Evolutionary conservation across 2,888 invertebrate species (phyloP).

Genomic region (Opisthograptis luteolata): DNA sequence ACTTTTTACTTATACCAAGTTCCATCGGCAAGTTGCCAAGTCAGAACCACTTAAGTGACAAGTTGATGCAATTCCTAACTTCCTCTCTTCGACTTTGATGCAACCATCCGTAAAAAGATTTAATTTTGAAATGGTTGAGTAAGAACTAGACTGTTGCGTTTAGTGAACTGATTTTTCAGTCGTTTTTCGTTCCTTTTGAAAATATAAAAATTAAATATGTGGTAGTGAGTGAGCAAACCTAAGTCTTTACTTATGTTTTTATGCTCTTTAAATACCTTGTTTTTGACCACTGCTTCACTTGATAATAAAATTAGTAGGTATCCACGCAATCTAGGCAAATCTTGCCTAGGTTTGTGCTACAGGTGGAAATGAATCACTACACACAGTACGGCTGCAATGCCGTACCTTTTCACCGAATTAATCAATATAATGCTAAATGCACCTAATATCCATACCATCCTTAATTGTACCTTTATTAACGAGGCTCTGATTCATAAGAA

Average conservation of each 20-base stretch:
- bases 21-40: constrained; percentile 60
- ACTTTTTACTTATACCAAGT: constrained; percentile 42
- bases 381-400: too few species aligned
- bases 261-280: too few species aligned
- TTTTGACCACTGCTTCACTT: too few species aligned
- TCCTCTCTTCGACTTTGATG: constrained; percentile 45
- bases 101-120: constrained; percentile 48
- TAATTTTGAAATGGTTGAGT: constrained; percentile 37
- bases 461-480: constrained; percentile 1
- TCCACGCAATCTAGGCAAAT: too few species aligned
- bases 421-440: background rate
- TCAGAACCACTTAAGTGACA: constrained; percentile 55
- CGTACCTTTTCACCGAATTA: too few species aligned
- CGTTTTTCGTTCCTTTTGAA: too few species aligned
- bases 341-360: too few species aligned
- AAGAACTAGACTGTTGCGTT: constrained; percentile 12
- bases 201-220: too few species aligned
- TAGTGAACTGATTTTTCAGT: background rate
- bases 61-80: constrained; percentile 54
- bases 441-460: background rate
- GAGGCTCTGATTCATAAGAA: constrained; percentile 6
- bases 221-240: too few species aligned
- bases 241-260: too few species aligned
- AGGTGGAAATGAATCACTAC: too few species aligned
- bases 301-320: too few species aligned